Evolutionary conservation across 2,113 vertebrate species (phyloP).

Genomic region (Tetrax tetrax): DNA sequence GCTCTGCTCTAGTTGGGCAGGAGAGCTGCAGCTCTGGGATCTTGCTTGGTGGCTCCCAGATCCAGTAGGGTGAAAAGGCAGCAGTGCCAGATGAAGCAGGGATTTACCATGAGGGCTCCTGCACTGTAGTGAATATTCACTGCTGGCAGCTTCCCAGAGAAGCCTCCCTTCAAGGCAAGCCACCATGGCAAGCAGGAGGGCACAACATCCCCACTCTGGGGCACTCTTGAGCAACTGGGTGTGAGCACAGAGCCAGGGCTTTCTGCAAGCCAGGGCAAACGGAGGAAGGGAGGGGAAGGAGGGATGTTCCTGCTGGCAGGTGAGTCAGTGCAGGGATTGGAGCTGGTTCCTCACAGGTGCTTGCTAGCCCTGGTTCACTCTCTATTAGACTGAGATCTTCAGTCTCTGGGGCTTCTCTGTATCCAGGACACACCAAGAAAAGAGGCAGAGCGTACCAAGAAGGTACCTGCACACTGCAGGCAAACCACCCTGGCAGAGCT

Average conservation of each 20-base stretch:
- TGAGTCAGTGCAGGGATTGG: background rate
- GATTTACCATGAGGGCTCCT: background rate
- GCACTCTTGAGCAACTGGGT: fast-evolving
- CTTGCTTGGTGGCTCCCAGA: background rate
- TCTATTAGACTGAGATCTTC: background rate
- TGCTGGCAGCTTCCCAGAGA: background rate
- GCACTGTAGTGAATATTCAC: fast-evolving
- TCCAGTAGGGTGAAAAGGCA: background rate
- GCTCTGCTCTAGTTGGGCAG: background rate
- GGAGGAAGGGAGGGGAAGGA: background rate
- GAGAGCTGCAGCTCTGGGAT: background rate
- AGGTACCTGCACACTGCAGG: background rate
- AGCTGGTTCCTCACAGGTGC: background rate
- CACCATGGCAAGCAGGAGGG: fast-evolving
- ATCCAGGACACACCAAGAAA: background rate
- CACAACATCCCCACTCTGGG: background rate
- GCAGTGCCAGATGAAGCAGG: background rate
- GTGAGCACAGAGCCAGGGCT: background rate
- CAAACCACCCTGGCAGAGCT: background rate
- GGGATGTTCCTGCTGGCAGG: background rate
- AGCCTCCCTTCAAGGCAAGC: background rate
- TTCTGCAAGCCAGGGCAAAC: background rate
- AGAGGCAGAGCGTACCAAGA: background rate
- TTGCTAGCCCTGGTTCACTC: background rate
- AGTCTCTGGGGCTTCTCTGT: background rate